A percentile compares a stretch with the other conserved stretches of the same genome.
Conservation (phyloP, 2,113 vertebrate genomes). For the Bambusicola thoracicus region DNA sequence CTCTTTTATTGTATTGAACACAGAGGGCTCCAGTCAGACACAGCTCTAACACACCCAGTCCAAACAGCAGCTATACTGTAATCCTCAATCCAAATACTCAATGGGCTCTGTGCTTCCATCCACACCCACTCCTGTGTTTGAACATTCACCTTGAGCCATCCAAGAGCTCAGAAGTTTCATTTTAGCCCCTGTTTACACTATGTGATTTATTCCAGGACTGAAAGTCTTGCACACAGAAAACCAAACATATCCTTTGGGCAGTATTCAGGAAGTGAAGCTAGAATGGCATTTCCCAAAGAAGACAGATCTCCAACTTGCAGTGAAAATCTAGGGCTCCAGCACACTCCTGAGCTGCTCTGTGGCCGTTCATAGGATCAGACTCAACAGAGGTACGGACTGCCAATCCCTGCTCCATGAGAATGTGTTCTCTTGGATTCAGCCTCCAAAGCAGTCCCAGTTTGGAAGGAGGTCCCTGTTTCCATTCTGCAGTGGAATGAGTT, state of each 20-base stretch:
- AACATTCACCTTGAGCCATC: accelerated
- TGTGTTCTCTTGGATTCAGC: neutral
- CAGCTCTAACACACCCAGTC: neutral
- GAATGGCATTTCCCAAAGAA: neutral
- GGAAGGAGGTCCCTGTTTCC: neutral
- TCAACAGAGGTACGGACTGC: accelerated
- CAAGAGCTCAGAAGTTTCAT: neutral
- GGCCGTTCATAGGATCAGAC: accelerated
- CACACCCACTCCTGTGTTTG: neutral
- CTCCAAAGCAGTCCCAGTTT: neutral
- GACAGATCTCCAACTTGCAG: neutral
- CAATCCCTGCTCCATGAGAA: neutral
- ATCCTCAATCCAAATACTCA: neutral
- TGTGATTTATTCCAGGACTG: neutral
- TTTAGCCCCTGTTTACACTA: neutral
- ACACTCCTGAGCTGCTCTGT: neutral
- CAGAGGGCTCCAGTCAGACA: neutral
- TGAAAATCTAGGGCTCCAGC: neutral
- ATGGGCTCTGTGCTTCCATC: neutral
- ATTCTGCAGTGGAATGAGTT: neutral
- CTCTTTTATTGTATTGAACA: neutral
- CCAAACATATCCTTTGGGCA: neutral
- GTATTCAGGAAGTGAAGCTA: neutral
- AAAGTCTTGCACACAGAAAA: neutral
- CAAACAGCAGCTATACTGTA: neutral